These are phyloP conservation scores for Acanthurus lineatus DNA, from an alignment of 2,797 vertebrate species.

Conservation along the genomic window DNA sequence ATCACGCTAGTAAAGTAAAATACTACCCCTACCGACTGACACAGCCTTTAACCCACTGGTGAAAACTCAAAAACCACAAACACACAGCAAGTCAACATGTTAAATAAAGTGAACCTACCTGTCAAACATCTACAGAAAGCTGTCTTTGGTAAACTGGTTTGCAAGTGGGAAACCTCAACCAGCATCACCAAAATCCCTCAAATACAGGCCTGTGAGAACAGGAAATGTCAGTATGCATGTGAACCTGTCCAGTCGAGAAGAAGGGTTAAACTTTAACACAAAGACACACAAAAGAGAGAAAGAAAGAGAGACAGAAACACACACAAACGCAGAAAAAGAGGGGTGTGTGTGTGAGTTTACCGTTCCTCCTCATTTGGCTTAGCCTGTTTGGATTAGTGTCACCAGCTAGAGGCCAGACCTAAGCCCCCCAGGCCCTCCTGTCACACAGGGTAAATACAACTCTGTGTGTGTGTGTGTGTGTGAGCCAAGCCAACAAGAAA, in stretches of 20 bases:
- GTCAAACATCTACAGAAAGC: slow-evolving; percentile 40
- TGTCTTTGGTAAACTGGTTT: slow-evolving; percentile 9
- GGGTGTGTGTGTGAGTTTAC: slow-evolving; percentile 54
- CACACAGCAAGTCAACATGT: background rate
- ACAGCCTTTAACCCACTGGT: background rate
- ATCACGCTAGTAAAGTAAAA: slow-evolving; percentile 7
- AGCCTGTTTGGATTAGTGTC: slow-evolving; percentile 83
- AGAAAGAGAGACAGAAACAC: background rate
- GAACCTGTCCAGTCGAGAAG: slow-evolving; percentile 29
- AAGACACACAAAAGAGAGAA: slow-evolving; percentile 20
- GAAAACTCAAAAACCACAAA: no score
- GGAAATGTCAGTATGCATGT: slow-evolving; percentile 45
- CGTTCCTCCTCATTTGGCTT: slow-evolving; percentile 76
- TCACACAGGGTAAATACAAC: slow-evolving; percentile 75
- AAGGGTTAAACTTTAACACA: slow-evolving; percentile 57
- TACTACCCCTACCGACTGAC: background rate
- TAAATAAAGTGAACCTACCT: slow-evolving; percentile 11
- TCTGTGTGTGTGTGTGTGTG: slow-evolving; percentile 21
- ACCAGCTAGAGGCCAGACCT: slow-evolving; percentile 72
- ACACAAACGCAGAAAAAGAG: background rate
- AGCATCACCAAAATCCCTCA: slow-evolving; percentile 22
- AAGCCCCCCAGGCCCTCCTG: slow-evolving; percentile 68
- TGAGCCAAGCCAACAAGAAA: slow-evolving; percentile 69
- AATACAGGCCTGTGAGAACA: slow-evolving; percentile 29
- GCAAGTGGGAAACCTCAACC: slow-evolving; percentile 15